A percentile compares a stretch with the other conserved stretches of the same genome.
Conservation (phyloP, 2,113 vertebrate species). For the Campylomormyrus numenius region DNA sequence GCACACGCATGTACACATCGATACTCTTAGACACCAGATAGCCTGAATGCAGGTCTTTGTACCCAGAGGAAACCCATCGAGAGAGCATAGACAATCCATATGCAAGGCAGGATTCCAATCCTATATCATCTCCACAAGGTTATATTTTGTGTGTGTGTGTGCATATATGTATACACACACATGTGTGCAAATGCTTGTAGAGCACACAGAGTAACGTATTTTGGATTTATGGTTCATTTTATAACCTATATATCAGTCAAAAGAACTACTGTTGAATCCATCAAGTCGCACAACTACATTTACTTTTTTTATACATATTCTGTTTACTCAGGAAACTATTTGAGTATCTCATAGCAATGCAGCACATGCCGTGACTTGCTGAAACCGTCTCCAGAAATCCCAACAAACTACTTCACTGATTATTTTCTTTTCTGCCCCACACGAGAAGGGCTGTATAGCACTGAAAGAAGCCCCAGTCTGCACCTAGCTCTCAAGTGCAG, state of each 20-base stretch:
- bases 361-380: not conserved
- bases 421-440: not conserved
- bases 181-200: no score
- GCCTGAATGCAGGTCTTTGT: not conserved
- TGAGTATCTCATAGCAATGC: not conserved
- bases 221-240: not conserved
- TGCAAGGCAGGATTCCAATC: not conserved
- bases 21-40: not conserved
- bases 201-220: not conserved
- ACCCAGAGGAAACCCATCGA: not conserved
- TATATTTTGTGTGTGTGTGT: not conserved
- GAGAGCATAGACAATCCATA: not conserved
- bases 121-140: not conserved
- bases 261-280: not conserved
- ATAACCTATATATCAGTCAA: not conserved
- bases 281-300: slow-evolving; percentile 12
- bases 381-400: not conserved
- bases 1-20: not conserved
- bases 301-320: not conserved
- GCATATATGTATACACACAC: no score
- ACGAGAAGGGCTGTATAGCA: not conserved
- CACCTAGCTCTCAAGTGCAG: not conserved
- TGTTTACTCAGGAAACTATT: not conserved
- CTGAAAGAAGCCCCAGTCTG: not conserved
- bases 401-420: not conserved